Evolutionary conservation across 2,888 invertebrate species (phyloP), one percentile per base, ranked within the genome.

Genomic region (Shargacucullia verbasci): DNA sequence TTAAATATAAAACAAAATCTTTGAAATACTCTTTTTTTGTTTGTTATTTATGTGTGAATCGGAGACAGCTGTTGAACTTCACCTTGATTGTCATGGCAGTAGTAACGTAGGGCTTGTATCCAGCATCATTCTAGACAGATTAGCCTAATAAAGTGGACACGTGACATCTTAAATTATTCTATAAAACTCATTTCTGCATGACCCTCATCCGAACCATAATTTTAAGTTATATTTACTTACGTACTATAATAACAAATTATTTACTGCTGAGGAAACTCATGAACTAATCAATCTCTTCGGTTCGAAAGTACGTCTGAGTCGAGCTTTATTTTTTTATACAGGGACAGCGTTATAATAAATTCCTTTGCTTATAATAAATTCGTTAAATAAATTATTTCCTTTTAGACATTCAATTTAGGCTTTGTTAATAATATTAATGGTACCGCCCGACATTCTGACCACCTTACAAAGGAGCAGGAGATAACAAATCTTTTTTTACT

Each of bases 361-460:
- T 43, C 12, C 45, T 10, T 34, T 45, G 37, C 37, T 45, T 20
- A 29, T 50, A 49, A 64, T 44, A 57, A 48, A 40, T 38, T 29
- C 9, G 14, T 59, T 35, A 59, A 31, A 66, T 66, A 50, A 46
- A 73, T 63, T 12, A 59, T 59, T 58, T 47, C 44, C 27, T 63
- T 20, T 69, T 52, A 70, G 46, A 57, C 41, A 61, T 57, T 59
- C 45, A 61, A 68, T 61, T 44, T 56, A 13, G 40, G 31, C 55
- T 61, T 76, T 73, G 60, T 73, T 59, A 47, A 46, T 56, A 56
- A 59, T 54, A 75, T 67, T 60, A 67, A 76, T 72, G 53, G 12
- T 20, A 38, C 39, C 47, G 39, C 35, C 49, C 29, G 33, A 52
- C 25, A 50, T 56, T 50, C 55, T 45, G 38, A 57, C 58, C 57